Evolutionary conservation across 2,888 invertebrate species (phyloP), one percentile per base, ranked within the genome.

Genomic region (Diarsia mendica): DNA sequence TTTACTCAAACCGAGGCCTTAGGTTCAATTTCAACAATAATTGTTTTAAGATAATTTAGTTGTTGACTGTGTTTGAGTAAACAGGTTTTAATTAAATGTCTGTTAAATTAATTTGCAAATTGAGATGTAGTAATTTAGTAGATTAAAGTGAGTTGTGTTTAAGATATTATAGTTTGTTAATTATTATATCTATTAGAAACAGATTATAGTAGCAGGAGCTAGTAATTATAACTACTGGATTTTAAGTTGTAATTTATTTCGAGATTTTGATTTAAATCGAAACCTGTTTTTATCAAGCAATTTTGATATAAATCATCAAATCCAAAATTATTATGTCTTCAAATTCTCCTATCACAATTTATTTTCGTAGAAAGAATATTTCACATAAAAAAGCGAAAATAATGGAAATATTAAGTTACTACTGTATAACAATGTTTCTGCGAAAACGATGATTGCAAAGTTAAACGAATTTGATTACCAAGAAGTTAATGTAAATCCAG

Each of bases 1-100:
- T 10, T 4, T 4, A 20, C n/a, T 44, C 3, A 64, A 5, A 1
- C 6, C 23, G 6, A 20, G 0, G n/a, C 46, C 15, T 72, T 28
- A 46, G 18, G 55, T 79, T 72, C 61, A 75, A 79, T 77, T 76
- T 72, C 23, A 72, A 70, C 69, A 60, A 72, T 79, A 79, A 83
- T 79, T 81, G 73, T 68, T 72, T 67, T 72, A 51, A 55, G 61
- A 67, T 71, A 72, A 68, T 70, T 66, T 75, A 44, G 65, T 66
- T 79, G 66, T 71, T 84, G n/a, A 66, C 64, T 77, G 72, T 80
- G 67, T 75, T 79, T 73, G 23, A 69, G 49, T 68, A 82, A 77
- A 79, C 79, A 67, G 71, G 8, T 75, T 83, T 77, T 83, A 85
- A 75, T 82, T 83, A 80, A 82, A 79, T 48, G 74, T 75, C 83